Evolutionary conservation across 2,797 vertebrate species (phyloP), one percentile per base, ranked within the genome.

Genomic region (Alectoris magna): DNA sequence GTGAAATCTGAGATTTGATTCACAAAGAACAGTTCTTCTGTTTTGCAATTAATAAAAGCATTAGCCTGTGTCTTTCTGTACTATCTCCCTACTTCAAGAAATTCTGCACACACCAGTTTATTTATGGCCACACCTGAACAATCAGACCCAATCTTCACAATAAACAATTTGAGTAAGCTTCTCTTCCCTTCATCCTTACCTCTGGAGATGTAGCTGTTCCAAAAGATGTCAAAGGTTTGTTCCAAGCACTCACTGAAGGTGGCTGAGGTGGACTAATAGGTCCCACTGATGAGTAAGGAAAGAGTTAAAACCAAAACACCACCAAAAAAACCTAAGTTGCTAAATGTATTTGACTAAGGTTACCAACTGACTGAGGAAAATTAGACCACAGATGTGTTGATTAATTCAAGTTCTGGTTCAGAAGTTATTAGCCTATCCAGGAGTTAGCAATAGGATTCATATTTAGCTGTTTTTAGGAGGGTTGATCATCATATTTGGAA

Each of bases 221-320:
- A 97, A 99, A 99, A 49, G 99, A 99, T 77, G 99, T 99, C 89
- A 99, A 98, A 89, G 99, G 99, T 96, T 99, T 99, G 98, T 99
- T 99, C 99, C 99, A 99, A 69, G 99, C 99, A 97, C 99, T 99
- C 92, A 99, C 99, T 38, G 99, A 98, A 43, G 99, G 99, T 66
- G 99, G 99, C 95, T 99, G 99, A 41, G 99, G 99, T 86, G 99
- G 98, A 96, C 99, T 99, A 96, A 99, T 99, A 77, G 98, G 99
- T 97, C 99, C 99, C 96, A 99, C 99, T 99, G 95, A 49, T 90
- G 96, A 93, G 59, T 51, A 83, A 94, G 41, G 85, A 68, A 43
- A 91, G 5, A 72, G 43, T 86, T 73, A 38, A 86, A 64, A 58
- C 19, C 22, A 59, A 36, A 59, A 23, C 58, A 36, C 4, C 34